These are phyloP conservation scores for Drosophila paracracens DNA, from an alignment of 2,888 invertebrate genomes.

Conservation along the genomic window DNA sequence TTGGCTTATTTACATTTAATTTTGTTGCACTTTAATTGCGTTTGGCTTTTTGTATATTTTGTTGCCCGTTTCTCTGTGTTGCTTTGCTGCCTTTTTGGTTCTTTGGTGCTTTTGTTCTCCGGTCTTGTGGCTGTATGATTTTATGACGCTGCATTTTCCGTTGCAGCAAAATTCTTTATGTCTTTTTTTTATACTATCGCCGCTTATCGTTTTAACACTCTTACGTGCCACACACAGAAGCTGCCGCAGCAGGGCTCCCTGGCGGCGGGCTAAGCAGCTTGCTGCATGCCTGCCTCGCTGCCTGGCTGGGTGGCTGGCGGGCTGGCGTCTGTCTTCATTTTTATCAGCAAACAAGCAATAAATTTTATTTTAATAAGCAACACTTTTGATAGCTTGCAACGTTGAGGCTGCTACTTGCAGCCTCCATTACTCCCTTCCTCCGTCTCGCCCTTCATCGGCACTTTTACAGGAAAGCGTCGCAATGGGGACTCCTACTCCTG, in stretches of 20 bases:
- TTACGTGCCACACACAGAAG: slow-evolving; percentile 51
- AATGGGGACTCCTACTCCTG: neutral
- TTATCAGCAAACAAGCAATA: slow-evolving; percentile 80
- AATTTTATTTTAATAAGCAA: slow-evolving; percentile 81
- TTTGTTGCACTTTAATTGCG: slow-evolving; percentile 50
- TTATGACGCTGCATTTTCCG: slow-evolving; percentile 56
- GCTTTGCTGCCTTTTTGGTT: neutral
- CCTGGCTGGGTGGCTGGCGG: slow-evolving; percentile 5
- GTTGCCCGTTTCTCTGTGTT: neutral
- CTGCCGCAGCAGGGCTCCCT: slow-evolving; percentile 17
- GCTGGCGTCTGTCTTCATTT: slow-evolving; percentile 64
- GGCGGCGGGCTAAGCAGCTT: slow-evolving; percentile 1
- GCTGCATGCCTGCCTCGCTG: slow-evolving; percentile 2
- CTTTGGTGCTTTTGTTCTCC: slow-evolving; percentile 3
- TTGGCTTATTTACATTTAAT: slow-evolving; percentile 48
- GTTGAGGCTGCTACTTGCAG: slow-evolving; percentile 16
- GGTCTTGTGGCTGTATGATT: slow-evolving; percentile 28
- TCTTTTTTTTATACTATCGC: slow-evolving; percentile 32
- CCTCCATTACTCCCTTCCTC: neutral
- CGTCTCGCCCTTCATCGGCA: neutral
- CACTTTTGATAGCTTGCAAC: slow-evolving; percentile 73
- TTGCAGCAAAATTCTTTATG: slow-evolving; percentile 62
- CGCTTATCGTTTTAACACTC: slow-evolving; percentile 79
- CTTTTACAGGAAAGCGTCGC: neutral
- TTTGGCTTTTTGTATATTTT: slow-evolving; percentile 50